Evolutionary conservation across 2,113 vertebrate species (phyloP), one percentile per base, ranked within the genome.

Genomic region (Neodontobutis hainanensis): DNA sequence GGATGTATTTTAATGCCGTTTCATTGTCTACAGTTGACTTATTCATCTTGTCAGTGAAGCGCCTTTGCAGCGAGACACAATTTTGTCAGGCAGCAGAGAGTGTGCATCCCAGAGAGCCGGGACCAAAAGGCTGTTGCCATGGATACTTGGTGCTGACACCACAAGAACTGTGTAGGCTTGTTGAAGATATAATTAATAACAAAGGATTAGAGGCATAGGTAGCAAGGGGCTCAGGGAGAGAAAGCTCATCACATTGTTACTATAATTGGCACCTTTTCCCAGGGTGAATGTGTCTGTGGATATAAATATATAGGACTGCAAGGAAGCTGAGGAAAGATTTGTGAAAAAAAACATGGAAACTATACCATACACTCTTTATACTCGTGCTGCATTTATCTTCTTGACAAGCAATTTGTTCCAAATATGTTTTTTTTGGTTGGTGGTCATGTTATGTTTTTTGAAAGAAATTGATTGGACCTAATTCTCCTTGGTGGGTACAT

Each of bases 141-240:
- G 91, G 91, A 90, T 89, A 92, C 90, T 63, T 52, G 35, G 80
- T 78, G 82, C 90, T 89, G 88, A 90, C 80, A 80, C 84, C 73
- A 88, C 82, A 81, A 88, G 86, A 88, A 88, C 84, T 85, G 86
- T 88, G 88, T 90, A 89, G 89, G 87, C 86, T 87, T 82, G 85
- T 92, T 90, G 87, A 88, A 91, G 86, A 90, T 89, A 87, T 87
- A 89, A 90, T 90, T 91, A 90, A 90, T 87, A 89, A 89, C 83
- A 88, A 87, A 88, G 82, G 87, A 88, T 92, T 87, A 86, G 82
- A 86, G 68, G 86, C 78, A 88, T 83, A 81, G 86, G 86, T 85
- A 81, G 66, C 81, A 71, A 68, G 70, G 80, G 78, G 79, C 77
- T 85, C 74, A 58, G 76, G 61, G 75, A 78, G 77, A 87, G 74